Evolutionary conservation across 1,140 invertebrate species (phyloP), one percentile per base, ranked within the genome.

Genomic region (Thereuonema tuberculata): DNA sequence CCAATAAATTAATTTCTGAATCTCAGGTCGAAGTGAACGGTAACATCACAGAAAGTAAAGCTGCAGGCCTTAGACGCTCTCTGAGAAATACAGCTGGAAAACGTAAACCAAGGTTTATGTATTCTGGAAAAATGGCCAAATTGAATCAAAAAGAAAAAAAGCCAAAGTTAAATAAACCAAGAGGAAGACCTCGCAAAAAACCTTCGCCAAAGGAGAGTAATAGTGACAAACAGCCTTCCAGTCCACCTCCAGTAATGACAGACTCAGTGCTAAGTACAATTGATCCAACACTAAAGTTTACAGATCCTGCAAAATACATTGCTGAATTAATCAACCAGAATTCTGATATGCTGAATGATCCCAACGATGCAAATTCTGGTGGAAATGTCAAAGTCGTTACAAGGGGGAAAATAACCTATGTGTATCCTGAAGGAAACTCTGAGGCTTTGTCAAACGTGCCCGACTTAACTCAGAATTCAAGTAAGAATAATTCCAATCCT

Each of bases 241-340:
- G 5, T 9, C 31, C 31, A 5, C 31, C 5, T 9, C 31, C 31
- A 9, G n/a, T n/a, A n/a, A n/a, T n/a, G n/a, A 9, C 31, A 37
- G 31, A 37, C 17, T 9, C 31, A 17, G 17, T 37, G 5, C 31
- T 37, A 9, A 37, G 31, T 37, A 55, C 25, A 29, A 55, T 55
- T 5, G 53, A 55, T 21, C 53, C 23, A 21, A 55, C 12, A 12
- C 53, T 55, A n/a, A 55, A 55, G 21, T 55, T 28, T 28, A 55
- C 53, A 14, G 53, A 55, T 21, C 53, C 53, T 29, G 53, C 53
- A 14, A 55, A 55, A 55, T 55, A 55, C 53, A 55, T 55, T 17
- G 24, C 53, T 3, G 53, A 55, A 55, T 21, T 55, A 21, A 55
- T 55, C 9, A 25, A 55, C 26, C 25, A 55, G 27, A 55, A 55